Evolutionary conservation across 2,113 vertebrate genomes (phyloP).

Genomic region (Elephas maximus): DNA sequence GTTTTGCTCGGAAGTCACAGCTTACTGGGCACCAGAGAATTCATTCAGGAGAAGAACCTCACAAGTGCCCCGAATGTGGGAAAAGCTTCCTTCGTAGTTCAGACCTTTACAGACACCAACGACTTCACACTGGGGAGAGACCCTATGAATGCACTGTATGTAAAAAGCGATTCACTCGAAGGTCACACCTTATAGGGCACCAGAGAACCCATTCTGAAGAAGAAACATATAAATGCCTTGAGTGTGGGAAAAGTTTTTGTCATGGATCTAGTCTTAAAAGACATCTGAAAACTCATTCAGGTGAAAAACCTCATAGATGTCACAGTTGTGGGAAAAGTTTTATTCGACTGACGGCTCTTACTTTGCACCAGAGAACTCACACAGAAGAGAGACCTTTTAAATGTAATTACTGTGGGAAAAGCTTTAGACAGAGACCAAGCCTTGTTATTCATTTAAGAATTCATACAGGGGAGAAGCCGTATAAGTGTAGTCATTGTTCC

Average conservation of each 20-base stretch:
- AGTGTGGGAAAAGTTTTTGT: background rate
- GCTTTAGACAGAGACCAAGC: background rate
- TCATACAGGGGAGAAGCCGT: background rate
- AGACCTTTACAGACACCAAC: background rate
- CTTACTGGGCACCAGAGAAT: background rate
- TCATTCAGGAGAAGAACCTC: background rate
- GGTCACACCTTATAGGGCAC: background rate
- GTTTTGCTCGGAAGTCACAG: background rate
- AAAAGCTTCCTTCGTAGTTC: background rate
- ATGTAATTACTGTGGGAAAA: constrained; percentile 33
- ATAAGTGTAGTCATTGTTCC: background rate
- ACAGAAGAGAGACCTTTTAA: background rate
- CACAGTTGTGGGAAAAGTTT: constrained; percentile 8
- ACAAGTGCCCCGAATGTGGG: background rate
- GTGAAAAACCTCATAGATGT: background rate
- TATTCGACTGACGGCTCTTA: background rate
- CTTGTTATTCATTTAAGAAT: background rate
- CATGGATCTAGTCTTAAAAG: background rate
- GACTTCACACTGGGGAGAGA: background rate
- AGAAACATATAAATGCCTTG: background rate
- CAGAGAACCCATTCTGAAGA: background rate
- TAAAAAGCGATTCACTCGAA: background rate
- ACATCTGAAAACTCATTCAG: background rate
- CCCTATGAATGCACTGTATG: background rate
- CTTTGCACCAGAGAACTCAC: background rate